Percentiles rank a stretch among this genome's conserved stretches.
Evolutionary conservation across 2,113 vertebrate genomes (phyloP).

Genomic region (Actinemys pallida): DNA sequence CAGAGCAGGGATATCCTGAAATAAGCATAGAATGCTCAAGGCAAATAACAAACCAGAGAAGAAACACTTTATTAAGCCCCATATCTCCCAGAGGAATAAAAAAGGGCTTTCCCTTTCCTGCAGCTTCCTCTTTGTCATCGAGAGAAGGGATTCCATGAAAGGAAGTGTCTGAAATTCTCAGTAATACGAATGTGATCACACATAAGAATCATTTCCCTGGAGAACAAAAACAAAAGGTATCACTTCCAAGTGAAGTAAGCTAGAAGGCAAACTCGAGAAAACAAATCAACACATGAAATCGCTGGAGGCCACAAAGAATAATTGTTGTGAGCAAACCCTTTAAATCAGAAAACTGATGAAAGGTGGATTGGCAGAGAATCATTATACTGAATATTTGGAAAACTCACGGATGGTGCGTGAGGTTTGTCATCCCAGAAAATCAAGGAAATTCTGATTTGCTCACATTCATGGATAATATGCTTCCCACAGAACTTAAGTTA

Average conservation of each 20-base stretch:
- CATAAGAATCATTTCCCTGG: background rate
- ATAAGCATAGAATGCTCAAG: conserved; percentile 1
- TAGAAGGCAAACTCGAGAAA: conserved; percentile 32
- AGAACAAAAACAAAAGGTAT: conserved; percentile 33
- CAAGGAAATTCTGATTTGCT: conserved; percentile 28
- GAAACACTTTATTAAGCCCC: conserved; percentile 35
- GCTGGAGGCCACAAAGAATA: conserved; percentile 8
- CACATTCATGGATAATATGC: background rate
- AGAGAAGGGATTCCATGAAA: background rate
- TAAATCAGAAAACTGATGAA: conserved; percentile 50
- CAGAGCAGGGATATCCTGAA: conserved; percentile 22
- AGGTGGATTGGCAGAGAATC: conserved; percentile 23
- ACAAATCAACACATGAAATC: conserved; percentile 37
- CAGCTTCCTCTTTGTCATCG: conserved; percentile 35
- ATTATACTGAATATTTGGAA: background rate
- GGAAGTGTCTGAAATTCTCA: conserved; percentile 42
- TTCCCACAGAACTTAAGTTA: background rate
- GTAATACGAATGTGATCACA: conserved; percentile 48
- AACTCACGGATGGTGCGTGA: background rate
- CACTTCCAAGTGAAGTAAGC: conserved; percentile 59
- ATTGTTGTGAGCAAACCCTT: conserved; percentile 12
- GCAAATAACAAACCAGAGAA: background rate
- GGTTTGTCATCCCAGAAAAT: background rate
- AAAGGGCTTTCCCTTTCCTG: conserved; percentile 24
- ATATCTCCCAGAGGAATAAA: conserved; percentile 3